A percentile compares a stretch with the other conserved stretches of the same genome.
Evolutionary conservation across 2,113 vertebrate species (phyloP).

Genomic region (Anarrhichthys ocellatus): DNA sequence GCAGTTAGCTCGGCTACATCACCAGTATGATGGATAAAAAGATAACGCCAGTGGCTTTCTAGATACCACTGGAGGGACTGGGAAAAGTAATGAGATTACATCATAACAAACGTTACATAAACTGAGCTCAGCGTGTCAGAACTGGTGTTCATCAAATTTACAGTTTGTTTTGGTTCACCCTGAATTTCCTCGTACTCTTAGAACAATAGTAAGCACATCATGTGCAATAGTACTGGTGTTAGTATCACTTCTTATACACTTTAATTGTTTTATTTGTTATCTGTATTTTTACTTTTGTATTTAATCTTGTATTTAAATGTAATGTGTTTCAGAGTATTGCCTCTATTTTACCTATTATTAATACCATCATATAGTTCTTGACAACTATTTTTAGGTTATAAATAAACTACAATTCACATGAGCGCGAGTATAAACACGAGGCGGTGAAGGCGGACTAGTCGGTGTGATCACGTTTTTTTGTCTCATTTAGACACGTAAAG

Average conservation of each 20-base stretch:
- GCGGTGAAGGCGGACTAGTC: too few relatives aligned
- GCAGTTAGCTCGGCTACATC: conserved; percentile 3
- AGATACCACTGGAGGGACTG: background rate
- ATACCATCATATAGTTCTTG: background rate
- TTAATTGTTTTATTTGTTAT: too few relatives aligned
- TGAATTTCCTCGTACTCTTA: background rate
- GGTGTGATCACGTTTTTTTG: too few relatives aligned
- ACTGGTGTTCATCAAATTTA: background rate
- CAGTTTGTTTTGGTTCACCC: background rate
- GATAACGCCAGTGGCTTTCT: background rate
- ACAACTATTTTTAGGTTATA: too few relatives aligned
- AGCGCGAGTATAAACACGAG: too few relatives aligned
- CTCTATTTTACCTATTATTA: background rate
- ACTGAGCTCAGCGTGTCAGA: background rate
- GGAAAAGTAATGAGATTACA: background rate
- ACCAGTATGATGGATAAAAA: background rate
- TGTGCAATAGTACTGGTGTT: background rate
- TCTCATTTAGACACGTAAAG: too few relatives aligned
- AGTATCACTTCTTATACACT: too few relatives aligned
- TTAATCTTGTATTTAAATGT: too few relatives aligned
- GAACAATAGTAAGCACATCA: too few relatives aligned
- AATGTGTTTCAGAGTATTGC: background rate
- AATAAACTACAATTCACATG: too few relatives aligned
- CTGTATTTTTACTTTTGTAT: too few relatives aligned
- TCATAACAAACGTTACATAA: background rate